These are phyloP conservation scores for Folsomia candida DNA, from an alignment of 2,888 invertebrate genomes.

Conservation along the genomic window DNA sequence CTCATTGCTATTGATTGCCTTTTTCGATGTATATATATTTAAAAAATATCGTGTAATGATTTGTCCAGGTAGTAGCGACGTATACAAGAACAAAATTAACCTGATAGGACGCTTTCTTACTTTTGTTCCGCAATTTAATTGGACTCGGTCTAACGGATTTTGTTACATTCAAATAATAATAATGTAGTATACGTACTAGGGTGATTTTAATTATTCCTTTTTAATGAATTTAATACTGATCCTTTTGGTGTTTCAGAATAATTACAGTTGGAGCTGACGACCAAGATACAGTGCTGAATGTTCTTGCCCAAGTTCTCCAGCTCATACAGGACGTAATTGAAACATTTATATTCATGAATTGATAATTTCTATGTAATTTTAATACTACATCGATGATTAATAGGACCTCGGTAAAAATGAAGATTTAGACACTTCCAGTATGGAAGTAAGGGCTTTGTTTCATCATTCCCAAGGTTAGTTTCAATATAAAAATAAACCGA, in stretches of 20 bases:
- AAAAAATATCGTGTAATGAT: too few species aligned
- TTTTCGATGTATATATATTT: too few species aligned
- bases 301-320: constrained; percentile 84
- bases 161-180: too few species aligned
- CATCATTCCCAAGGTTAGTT: constrained; percentile 79
- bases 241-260: constrained; percentile 64
- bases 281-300: constrained; percentile 82
- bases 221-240: background rate
- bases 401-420: constrained; percentile 34
- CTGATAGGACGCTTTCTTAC: too few species aligned
- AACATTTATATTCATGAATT: background rate
- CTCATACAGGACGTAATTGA: constrained; percentile 85
- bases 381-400: background rate
- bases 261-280: constrained; percentile 81
- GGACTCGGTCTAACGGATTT: too few species aligned
- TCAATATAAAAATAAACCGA: too few species aligned
- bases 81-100: too few species aligned
- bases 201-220: too few species aligned
- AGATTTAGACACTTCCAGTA: constrained; percentile 60
- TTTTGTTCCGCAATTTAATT: too few species aligned
- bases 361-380: constrained; percentile 4
- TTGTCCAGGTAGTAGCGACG: too few species aligned
- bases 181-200: too few species aligned
- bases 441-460: constrained; percentile 89
- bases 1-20: too few species aligned